Conservation (phyloP, 2,888 invertebrate genomes). For the Diloba caeruleocephala region DNA sequence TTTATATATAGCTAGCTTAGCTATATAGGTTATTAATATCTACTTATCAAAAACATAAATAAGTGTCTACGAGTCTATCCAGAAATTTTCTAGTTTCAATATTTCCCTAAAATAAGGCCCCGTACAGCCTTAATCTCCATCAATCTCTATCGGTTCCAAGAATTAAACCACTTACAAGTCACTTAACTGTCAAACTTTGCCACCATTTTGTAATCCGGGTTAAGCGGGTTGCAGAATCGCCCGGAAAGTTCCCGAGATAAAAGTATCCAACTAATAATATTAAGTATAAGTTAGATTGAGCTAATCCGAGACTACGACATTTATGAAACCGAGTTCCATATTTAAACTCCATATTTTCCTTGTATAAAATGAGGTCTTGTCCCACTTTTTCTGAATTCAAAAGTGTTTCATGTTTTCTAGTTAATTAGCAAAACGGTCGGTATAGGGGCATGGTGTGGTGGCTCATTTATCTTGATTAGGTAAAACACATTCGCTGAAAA, state of each 20-base stretch:
- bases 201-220: slow-evolving; percentile 57
- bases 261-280: slow-evolving; percentile 54
- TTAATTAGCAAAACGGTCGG: slow-evolving; percentile 33
- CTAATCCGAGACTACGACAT: slow-evolving; percentile 40
- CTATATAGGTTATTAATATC: no score
- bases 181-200: slow-evolving; percentile 63
- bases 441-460: slow-evolving; percentile 14
- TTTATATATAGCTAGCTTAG: no score
- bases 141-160: slow-evolving; percentile 61
- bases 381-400: slow-evolving; percentile 16
- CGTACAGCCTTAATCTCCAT: background rate
- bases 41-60: no score
- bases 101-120: slow-evolving; percentile 1
- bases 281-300: slow-evolving; percentile 36
- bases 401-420: slow-evolving; percentile 16
- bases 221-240: slow-evolving; percentile 36
- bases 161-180: slow-evolving; percentile 63
- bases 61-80: no score
- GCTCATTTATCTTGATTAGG: slow-evolving; percentile 43
- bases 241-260: slow-evolving; percentile 52
- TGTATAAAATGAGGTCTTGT: slow-evolving; percentile 11
- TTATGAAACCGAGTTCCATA: slow-evolving; percentile 25
- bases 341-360: slow-evolving; percentile 19
- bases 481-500: slow-evolving; percentile 27
- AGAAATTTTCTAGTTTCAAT: background rate